phyloP scores from a whole-genome alignment of 2,113 vertebrate genomes.

The Antechinus flavipes region DNA sequence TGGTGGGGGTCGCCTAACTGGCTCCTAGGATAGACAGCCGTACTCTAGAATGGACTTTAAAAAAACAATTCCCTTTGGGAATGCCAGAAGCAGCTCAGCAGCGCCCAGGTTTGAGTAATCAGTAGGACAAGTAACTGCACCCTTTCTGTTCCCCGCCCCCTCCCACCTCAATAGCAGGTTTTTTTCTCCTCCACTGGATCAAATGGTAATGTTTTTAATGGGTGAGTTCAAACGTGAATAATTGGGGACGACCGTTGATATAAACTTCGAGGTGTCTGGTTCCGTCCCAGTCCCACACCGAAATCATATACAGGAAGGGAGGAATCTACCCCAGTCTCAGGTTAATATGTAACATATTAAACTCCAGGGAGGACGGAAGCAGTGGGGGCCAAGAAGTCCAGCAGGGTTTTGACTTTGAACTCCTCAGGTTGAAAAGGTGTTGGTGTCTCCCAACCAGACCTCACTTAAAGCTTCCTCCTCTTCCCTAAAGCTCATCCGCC shows the following conservation, averaged over 20 bases:
- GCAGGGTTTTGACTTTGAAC: slow-evolving; percentile 46
- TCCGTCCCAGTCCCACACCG: background rate
- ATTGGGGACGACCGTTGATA: background rate
- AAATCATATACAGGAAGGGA: background rate
- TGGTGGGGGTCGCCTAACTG: slow-evolving; percentile 67
- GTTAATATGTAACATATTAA: slow-evolving; percentile 50
- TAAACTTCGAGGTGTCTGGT: slow-evolving; percentile 4
- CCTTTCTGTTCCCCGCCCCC: background rate
- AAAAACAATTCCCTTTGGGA: background rate
- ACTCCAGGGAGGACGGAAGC: background rate
- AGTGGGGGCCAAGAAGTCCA: background rate
- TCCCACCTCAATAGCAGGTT: background rate
- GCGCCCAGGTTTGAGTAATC: background rate
- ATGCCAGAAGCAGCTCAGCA: background rate
- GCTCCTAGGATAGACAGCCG: slow-evolving; percentile 72
- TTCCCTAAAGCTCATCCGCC: background rate
- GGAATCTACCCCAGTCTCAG: slow-evolving; percentile 17
- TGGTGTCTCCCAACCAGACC: background rate
- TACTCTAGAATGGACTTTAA: background rate
- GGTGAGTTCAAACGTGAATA: background rate
- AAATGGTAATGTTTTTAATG: slow-evolving; percentile 48
- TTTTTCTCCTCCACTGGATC: background rate
- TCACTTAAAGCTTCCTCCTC: background rate
- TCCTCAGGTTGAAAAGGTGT: background rate
- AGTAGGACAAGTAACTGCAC: background rate